Base-by-base conservation (phyloP, 2,113 vertebrate genomes). In the Apus apus region DNA sequence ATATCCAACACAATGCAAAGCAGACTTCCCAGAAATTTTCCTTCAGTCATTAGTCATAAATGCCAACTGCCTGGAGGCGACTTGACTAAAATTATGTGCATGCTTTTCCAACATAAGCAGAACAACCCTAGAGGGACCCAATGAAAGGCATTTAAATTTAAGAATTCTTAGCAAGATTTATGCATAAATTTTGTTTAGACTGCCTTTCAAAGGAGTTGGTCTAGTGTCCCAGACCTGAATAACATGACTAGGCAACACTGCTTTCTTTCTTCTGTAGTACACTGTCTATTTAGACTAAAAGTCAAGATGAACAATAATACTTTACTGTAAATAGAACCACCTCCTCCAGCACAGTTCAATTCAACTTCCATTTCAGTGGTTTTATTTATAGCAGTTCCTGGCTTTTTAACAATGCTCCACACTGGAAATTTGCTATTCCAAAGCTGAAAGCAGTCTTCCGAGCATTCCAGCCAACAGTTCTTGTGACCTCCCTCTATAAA, bases 391-490 rank as follows among this genome's bases (percentile, higher is more conserved):
- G 93, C 40, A 82, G 76, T 94, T 94, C 81, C 89, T 82, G 85
- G 82, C 90, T 94, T 90, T 84, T 16, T 61, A 97, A 93, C 76
- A 79, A 89, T 46, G 60, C 79, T 84, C 50, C 38, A 75, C 80
- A 93, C 85, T 93, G 94, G 94, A 94, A 96, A 90, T 85, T 83
- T 94, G 89, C 77, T 94, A 89, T 97, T 93, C 94, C 95, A 89
- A 94, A 82, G 66, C 85, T 8, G 43, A 94, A 84, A 93, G 86
- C 73, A 95, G 95, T 85, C 92, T 96, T 93, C 89, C 48, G 14
- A 91, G 74, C 38, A 40, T 83, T 92, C 45, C 71, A 86, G 94
- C 84, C 87, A 96, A 94, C 50, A 95, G 85, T 68, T 96, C 87
- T 82, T 92, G 89, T 77, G 73, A 94, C 87, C 40, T 85, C 29